These are phyloP conservation scores for Noctua comes DNA, from an alignment of 2,888 invertebrate genomes.

Conservation along the genomic window DNA sequence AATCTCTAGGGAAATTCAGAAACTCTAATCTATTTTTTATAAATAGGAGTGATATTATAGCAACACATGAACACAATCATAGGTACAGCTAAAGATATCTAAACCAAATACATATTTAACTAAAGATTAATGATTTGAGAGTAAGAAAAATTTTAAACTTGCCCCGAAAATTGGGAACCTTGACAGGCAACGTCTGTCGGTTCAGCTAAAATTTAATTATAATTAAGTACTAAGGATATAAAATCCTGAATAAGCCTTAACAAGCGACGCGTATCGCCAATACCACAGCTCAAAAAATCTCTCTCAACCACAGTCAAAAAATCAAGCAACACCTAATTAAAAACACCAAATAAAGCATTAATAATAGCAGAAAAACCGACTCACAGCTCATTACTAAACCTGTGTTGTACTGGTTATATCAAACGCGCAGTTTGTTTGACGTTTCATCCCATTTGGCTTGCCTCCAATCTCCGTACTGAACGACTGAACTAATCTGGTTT, in stretches of 20 bases:
- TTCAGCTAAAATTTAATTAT: not conserved
- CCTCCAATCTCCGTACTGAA: slow-evolving; percentile 31
- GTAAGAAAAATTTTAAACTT: not conserved
- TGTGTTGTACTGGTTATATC: slow-evolving; percentile 37
- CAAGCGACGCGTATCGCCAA: not conserved
- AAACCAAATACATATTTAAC: not conserved
- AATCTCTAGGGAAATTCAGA: not conserved
- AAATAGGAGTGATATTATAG: not conserved
- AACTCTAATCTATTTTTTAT: not conserved
- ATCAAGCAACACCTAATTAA: slow-evolving; percentile 32
- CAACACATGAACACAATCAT: not conserved
- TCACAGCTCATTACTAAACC: slow-evolving; percentile 23
- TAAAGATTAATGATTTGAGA: not conserved
- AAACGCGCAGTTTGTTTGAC: slow-evolving; percentile 18
- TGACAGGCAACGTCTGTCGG: not conserved
- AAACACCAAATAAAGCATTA: slow-evolving; percentile 45
- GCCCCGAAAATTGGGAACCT: not conserved
- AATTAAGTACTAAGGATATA: not conserved
- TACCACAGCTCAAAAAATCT: not conserved
- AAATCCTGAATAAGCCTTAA: not conserved
- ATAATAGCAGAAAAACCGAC: slow-evolving; percentile 41
- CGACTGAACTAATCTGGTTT: slow-evolving; percentile 40
- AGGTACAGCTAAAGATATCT: not conserved
- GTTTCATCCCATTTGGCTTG: slow-evolving; percentile 55
- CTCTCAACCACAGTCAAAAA: slow-evolving; percentile 4